Percentiles rank a stretch among this genome's conserved stretches.
Evolutionary conservation across 2,888 invertebrate species (phyloP).

Genomic region (Chymomyza fuscimana): DNA sequence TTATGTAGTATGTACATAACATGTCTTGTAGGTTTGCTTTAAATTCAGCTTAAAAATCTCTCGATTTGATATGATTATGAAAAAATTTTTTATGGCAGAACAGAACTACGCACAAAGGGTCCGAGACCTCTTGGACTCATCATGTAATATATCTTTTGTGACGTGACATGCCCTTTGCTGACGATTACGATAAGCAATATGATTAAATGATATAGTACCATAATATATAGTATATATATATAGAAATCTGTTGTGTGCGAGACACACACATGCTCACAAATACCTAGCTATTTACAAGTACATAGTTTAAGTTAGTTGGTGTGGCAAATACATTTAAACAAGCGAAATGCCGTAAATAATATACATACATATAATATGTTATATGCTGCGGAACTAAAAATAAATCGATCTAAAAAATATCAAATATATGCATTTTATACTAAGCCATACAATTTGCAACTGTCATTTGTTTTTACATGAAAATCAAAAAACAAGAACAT

Average conservation of each 20-base stretch:
- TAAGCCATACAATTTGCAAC: background rate
- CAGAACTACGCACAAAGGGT: conserved; percentile 38
- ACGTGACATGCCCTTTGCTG: conserved; percentile 57
- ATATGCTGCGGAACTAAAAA: conserved; percentile 2
- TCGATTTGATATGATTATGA: background rate
- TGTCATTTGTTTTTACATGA: background rate
- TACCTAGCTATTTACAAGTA: conserved; percentile 27
- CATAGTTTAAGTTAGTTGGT: conserved; percentile 62
- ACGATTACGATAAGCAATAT: conserved; percentile 79
- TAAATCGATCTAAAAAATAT: background rate
- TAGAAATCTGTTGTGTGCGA: conserved; percentile 24
- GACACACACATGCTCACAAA: conserved; percentile 24
- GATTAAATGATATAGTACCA: conserved; percentile 35
- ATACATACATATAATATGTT: conserved; percentile 9
- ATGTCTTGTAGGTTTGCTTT: background rate
- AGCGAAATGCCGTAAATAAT: conserved; percentile 2
- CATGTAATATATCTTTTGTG: conserved; percentile 61
- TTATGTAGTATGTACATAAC: background rate
- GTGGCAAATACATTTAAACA: conserved; percentile 65
- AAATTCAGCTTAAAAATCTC: conserved; percentile 1
- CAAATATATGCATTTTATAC: background rate
- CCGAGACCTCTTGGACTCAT: conserved; percentile 32
- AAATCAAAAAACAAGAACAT: background rate
- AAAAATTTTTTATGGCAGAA: conserved; percentile 39
- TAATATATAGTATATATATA: conserved; percentile 11